phyloP scores from a whole-genome alignment of 2,888 invertebrate species.

The Cistogaster globosa region DNA sequence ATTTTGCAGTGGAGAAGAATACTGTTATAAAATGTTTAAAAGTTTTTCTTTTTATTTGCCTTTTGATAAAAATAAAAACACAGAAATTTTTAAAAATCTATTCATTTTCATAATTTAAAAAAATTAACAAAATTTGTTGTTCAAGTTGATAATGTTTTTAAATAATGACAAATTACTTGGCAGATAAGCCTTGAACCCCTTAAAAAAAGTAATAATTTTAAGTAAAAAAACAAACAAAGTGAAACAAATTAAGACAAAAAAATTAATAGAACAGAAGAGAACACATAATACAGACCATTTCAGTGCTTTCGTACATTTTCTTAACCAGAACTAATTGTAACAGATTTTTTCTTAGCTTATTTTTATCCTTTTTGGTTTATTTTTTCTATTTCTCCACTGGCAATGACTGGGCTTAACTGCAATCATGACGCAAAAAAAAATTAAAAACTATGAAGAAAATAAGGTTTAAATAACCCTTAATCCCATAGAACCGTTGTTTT shows the following conservation, averaged over 20 bases:
- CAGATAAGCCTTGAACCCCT: conserved; percentile 75
- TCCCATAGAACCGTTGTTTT: conserved; percentile 40
- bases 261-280: conserved; percentile 63
- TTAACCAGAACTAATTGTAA: conserved; percentile 80
- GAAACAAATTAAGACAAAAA: conserved; percentile 51
- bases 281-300: conserved; percentile 61
- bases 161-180: conserved; percentile 82
- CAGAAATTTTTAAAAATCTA: conserved; percentile 28
- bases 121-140: conserved; percentile 63
- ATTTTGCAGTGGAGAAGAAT: too few species aligned
- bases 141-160: conserved; percentile 74
- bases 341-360: conserved; percentile 77
- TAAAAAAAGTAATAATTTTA: conserved; percentile 34
- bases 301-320: conserved; percentile 69
- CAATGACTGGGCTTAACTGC: conserved; percentile 53
- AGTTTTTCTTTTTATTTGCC: not conserved
- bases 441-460: conserved; percentile 64
- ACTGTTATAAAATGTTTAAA: too few species aligned
- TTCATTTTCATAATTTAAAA: conserved; percentile 76
- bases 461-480: conserved; percentile 67
- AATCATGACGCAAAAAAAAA: conserved; percentile 74
- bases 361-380: conserved; percentile 17
- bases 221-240: conserved; percentile 23
- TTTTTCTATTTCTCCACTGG: conserved; percentile 26
- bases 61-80: conserved; percentile 19